Evolutionary conservation across 2,113 vertebrate species (phyloP).

Genomic region (Paracanthobrama guichenoti): DNA sequence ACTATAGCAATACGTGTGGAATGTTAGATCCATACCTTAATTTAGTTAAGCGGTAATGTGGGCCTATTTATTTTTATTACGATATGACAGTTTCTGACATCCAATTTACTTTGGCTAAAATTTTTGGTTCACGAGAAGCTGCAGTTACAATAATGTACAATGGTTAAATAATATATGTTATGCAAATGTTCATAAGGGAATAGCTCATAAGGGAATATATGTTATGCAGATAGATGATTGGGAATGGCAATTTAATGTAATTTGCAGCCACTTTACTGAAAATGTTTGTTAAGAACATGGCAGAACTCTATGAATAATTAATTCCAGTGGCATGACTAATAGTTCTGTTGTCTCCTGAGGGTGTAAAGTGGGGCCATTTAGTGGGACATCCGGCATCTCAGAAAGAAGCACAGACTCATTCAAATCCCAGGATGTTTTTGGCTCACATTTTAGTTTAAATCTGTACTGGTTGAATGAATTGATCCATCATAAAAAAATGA

Average conservation of each 20-base stretch:
- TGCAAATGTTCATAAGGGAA: not conserved
- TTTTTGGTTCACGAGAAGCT: not conserved
- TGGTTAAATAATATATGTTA: not conserved
- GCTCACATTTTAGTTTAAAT: not conserved
- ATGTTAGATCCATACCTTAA: not conserved
- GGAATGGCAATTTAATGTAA: not conserved
- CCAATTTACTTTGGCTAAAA: not conserved
- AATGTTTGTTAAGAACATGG: constrained; percentile 7
- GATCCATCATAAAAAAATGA: not conserved
- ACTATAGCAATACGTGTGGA: not conserved
- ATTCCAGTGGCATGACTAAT: not conserved
- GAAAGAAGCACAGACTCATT: not conserved
- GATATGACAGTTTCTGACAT: not conserved
- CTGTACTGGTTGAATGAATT: not conserved
- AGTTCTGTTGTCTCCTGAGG: not conserved
- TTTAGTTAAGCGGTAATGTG: not conserved
- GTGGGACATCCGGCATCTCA: not conserved
- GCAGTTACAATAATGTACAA: not conserved
- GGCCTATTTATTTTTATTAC: not conserved
- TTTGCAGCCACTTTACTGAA: constrained; percentile 17
- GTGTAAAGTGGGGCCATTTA: not conserved
- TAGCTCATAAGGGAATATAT: not conserved
- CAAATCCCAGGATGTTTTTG: constrained; percentile 5
- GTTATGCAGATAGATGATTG: not conserved
- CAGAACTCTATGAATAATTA: constrained; percentile 25